These are phyloP conservation scores for Drosophila nikananu DNA, from an alignment of 1,140 invertebrate genomes.

Conservation along the genomic window DNA sequence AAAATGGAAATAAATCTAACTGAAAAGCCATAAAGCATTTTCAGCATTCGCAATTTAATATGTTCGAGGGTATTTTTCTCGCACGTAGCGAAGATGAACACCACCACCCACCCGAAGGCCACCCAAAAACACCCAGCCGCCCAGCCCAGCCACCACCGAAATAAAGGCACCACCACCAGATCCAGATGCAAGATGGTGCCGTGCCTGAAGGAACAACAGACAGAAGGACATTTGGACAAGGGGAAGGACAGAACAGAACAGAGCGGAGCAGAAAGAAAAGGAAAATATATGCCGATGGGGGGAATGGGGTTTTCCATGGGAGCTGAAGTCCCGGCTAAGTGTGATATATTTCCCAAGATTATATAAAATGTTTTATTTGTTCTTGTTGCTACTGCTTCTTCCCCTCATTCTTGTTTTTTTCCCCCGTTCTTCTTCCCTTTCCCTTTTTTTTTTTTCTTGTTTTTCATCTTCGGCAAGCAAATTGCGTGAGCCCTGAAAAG, in stretches of 20 bases:
- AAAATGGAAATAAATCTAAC: conserved; percentile 85
- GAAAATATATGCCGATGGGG: conserved; percentile 32
- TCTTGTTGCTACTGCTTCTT: conserved; percentile 59
- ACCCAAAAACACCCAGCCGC: conserved; percentile 7
- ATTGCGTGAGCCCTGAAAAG: conserved; percentile 69
- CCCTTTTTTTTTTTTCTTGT: conserved; percentile 20
- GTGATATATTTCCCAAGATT: conserved; percentile 85
- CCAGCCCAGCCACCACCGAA: conserved; percentile 41
- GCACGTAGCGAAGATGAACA: conserved; percentile 81
- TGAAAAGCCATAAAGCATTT: conserved; percentile 85
- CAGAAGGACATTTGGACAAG: conserved; percentile 53
- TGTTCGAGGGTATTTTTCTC: conserved; percentile 83
- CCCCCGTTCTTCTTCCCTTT: background rate
- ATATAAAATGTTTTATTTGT: conserved; percentile 85
- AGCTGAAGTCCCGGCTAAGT: conserved; percentile 71
- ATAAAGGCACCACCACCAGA: conserved; percentile 36
- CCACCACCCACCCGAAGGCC: conserved; percentile 31
- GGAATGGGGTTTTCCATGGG: conserved; percentile 19
- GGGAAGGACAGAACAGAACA: conserved; percentile 39
- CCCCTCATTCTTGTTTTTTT: conserved; percentile 7
- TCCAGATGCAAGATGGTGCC: conserved; percentile 76
- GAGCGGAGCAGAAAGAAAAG: conserved; percentile 35
- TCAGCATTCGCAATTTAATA: conserved; percentile 85
- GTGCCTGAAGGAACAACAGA: conserved; percentile 72
- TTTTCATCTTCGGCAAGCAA: conserved; percentile 62